Conservation (phyloP, 2,888 invertebrate species). For the Alentia gelatinosa region DNA sequence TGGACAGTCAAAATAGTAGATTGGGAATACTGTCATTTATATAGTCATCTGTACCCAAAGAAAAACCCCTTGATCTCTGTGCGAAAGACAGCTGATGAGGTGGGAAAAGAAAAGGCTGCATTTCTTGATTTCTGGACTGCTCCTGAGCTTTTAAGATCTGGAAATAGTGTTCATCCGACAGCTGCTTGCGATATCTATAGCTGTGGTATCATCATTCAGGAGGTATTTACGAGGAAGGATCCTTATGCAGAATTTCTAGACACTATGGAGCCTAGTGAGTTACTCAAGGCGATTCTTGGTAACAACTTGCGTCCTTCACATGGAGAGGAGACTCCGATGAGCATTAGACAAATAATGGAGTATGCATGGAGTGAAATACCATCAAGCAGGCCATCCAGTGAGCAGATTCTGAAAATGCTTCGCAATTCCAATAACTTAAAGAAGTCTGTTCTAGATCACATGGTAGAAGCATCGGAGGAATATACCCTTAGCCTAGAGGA, state of each 20-base stretch:
- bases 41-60: constrained; percentile 58
- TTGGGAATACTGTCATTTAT: constrained; percentile 72
- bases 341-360: constrained; percentile 71
- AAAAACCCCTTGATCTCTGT: constrained; percentile 61
- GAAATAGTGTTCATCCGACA: constrained; percentile 65
- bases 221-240: constrained; percentile 73
- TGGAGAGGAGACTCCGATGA: constrained; percentile 61
- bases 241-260: constrained; percentile 70
- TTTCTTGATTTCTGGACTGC: constrained; percentile 71
- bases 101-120: constrained; percentile 52
- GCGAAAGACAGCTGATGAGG: constrained; percentile 56
- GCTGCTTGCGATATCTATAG: constrained; percentile 72
- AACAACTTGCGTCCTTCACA: constrained; percentile 55
- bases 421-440: constrained; percentile 63
- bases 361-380: constrained; percentile 72
- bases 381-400: constrained; percentile 69
- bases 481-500: constrained; percentile 72
- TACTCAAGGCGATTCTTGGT: constrained; percentile 66
- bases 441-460: constrained; percentile 74
- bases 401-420: constrained; percentile 70
- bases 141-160: constrained; percentile 71
- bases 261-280: constrained; percentile 65
- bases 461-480: constrained; percentile 76
- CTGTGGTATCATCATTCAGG: constrained; percentile 74
- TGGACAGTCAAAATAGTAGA: constrained; percentile 76